phyloP scores from a whole-genome alignment of 2,797 vertebrate genomes.

The Corythornis leucogaster region DNA sequence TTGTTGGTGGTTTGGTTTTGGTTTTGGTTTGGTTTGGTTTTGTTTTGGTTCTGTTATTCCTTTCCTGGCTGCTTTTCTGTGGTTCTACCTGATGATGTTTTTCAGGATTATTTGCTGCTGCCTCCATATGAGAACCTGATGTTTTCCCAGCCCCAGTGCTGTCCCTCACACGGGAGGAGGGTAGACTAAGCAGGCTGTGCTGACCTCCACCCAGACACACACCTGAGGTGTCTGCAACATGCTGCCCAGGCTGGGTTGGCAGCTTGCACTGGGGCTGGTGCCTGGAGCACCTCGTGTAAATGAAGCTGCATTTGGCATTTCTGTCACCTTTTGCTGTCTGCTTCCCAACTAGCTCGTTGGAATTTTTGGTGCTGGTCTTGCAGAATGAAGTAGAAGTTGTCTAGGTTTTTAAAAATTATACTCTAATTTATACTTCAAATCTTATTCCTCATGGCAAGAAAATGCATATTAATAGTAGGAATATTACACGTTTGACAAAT shows the following conservation, averaged over 20 bases:
- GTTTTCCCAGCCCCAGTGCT: not conserved
- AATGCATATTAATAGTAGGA: slow-evolving; percentile 13
- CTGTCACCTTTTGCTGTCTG: not conserved
- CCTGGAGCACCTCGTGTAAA: not conserved
- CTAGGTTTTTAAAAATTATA: not conserved
- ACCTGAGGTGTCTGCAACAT: not conserved
- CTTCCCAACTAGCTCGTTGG: not conserved
- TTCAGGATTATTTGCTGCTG: not conserved
- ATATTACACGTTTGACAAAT: slow-evolving; percentile 2
- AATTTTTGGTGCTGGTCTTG: not conserved
- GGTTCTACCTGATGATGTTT: not conserved
- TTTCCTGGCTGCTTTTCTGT: not conserved
- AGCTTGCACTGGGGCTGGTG: not conserved
- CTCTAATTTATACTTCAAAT: not conserved
- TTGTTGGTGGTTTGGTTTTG: not conserved
- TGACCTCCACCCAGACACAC: not conserved
- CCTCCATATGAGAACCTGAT: not conserved
- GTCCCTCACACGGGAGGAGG: not conserved
- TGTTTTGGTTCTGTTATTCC: fast-evolving
- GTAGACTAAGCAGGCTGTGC: not conserved
- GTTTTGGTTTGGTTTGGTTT: no score
- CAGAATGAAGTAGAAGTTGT: not conserved
- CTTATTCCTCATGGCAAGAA: not conserved
- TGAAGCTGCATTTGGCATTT: not conserved
- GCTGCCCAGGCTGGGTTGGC: not conserved